Evolutionary conservation across 2,888 invertebrate genomes (phyloP).

Genomic region (Arge pagana): DNA sequence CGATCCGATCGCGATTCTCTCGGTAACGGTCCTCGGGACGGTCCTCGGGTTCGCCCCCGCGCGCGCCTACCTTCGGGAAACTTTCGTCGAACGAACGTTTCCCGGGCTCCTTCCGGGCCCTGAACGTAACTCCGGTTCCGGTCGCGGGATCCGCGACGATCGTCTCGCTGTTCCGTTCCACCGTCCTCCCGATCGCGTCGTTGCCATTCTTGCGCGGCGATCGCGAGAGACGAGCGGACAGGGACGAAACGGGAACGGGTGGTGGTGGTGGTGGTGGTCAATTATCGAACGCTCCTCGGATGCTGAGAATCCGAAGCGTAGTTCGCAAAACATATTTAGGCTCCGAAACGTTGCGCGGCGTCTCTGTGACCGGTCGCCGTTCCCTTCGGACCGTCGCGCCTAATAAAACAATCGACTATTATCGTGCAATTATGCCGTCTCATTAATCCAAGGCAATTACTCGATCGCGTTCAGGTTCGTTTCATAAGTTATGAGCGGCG

Average conservation of each 20-base stretch:
- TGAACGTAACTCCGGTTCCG: no score
- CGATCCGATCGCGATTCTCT: neutral
- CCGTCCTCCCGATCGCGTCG: neutral
- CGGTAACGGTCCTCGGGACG: neutral
- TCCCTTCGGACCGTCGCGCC: conserved; percentile 22
- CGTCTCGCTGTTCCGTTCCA: conserved; percentile 12
- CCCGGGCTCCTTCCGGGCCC: no score
- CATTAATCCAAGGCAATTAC: conserved; percentile 56
- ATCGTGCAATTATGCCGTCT: conserved; percentile 57
- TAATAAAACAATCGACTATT: conserved; percentile 56
- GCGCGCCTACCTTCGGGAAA: neutral
- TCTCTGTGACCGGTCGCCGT: conserved; percentile 12
- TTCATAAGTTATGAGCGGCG: conserved; percentile 48
- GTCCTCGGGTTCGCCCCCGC: neutral
- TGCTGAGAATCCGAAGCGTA: no score
- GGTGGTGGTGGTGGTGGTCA: no score
- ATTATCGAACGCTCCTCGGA: no score
- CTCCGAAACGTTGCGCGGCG: conserved; percentile 2
- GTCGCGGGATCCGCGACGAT: no score
- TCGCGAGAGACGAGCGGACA: no score
- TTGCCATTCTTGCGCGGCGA: neutral
- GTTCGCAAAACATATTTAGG: no score
- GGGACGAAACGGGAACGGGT: no score
- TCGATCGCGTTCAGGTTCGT: conserved; percentile 33
- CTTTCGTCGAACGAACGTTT: no score